A percentile compares a stretch with the other conserved stretches of the same genome.
Evolutionary conservation across 2,113 vertebrate species (phyloP).

Genomic region (Lota lota): DNA sequence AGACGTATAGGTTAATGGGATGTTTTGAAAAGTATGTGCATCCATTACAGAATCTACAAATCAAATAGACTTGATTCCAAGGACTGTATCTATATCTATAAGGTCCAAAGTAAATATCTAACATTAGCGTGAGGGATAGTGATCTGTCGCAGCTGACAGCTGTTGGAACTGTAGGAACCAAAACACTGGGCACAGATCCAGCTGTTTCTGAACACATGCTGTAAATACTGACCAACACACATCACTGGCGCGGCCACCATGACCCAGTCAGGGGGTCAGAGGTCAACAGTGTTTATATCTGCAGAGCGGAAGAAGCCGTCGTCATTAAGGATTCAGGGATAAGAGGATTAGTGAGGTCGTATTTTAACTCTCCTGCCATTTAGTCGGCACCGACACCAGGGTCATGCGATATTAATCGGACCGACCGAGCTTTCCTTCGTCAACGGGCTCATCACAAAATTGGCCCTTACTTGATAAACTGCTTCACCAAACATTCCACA

Average conservation of each 20-base stretch:
- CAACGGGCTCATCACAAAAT: no score
- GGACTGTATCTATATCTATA: no score
- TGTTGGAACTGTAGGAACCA: slow-evolving; percentile 34
- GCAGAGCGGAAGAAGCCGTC: neutral
- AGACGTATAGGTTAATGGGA: no score
- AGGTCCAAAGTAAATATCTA: no score
- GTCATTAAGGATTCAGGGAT: neutral
- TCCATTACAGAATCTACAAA: no score
- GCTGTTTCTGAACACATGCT: slow-evolving; percentile 47
- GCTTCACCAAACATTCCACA: neutral
- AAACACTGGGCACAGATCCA: slow-evolving; percentile 31
- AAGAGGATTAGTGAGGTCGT: neutral
- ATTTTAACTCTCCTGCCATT: slow-evolving; percentile 14
- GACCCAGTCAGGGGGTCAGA: slow-evolving; percentile 29
- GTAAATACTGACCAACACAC: slow-evolving; percentile 46
- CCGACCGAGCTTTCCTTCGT: no score
- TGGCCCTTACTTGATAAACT: neutral
- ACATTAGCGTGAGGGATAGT: no score
- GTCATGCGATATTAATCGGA: neutral
- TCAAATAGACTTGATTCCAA: no score
- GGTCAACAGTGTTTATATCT: slow-evolving; percentile 1
- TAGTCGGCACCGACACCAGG: neutral
- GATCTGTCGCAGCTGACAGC: slow-evolving; percentile 27
- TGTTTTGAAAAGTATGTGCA: no score
- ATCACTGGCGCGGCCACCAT: slow-evolving; percentile 34